Percentiles rank a stretch among this genome's conserved stretches.
Conservation (phyloP, 2,797 vertebrate species). For the Coranthus polyacanthus region DNA sequence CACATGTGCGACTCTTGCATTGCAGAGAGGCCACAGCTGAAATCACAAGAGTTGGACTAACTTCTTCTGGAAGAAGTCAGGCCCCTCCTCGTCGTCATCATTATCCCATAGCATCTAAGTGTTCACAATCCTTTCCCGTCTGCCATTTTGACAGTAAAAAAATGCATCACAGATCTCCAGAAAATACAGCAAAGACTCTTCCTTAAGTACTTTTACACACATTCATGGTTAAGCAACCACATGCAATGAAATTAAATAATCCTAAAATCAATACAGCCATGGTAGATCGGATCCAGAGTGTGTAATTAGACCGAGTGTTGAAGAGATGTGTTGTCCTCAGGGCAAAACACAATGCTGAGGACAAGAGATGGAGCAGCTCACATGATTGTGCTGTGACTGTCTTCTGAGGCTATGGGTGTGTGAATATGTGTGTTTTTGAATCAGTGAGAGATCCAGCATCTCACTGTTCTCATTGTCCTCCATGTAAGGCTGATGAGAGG, state of each 20-base stretch:
- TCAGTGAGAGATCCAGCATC: conserved; percentile 25
- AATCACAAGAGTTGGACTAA: not conserved
- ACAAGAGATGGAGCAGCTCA: conserved; percentile 65
- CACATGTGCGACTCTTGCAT: conserved; percentile 9
- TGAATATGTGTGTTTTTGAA: conserved; percentile 36
- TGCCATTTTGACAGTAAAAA: too few species aligned
- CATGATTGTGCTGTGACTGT: conserved; percentile 84
- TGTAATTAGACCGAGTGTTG: conserved; percentile 29
- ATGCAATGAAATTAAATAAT: not conserved
- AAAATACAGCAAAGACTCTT: too few species aligned
- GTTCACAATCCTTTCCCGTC: not conserved
- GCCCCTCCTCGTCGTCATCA: not conserved
- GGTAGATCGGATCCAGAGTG: conserved; percentile 2
- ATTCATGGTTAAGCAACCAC: not conserved
- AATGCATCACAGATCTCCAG: too few species aligned
- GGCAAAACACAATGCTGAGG: conserved; percentile 50
- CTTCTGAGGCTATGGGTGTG: conserved; percentile 69
- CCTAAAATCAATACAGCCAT: conserved; percentile 15
- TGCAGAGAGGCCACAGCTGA: not conserved
- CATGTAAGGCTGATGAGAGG: conserved; percentile 50
- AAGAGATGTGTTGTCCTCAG: conserved; percentile 41
- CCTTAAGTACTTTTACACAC: not conserved
- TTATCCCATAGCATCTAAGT: not conserved
- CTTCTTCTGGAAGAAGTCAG: not conserved
- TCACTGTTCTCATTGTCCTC: conserved; percentile 64